Evolutionary conservation across 2,797 vertebrate genomes (phyloP), one percentile per base, ranked within the genome.

Genomic region (Coendou prehensilis): DNA sequence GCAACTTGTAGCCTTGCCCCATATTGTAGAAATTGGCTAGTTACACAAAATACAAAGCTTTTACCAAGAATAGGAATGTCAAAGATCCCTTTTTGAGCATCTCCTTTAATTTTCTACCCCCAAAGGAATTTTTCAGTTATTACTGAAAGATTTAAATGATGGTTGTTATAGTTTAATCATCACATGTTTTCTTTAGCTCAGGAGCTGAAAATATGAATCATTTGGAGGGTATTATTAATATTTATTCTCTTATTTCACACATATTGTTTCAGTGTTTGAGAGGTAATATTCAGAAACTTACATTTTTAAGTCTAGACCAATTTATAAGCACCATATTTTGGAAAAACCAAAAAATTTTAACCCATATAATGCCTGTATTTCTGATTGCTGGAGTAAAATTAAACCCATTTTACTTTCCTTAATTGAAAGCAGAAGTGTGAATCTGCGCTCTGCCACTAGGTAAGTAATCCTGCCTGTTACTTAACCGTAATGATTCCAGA

Each of bases 171-270:
- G 23, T 89, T 87, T 91, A 94, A 69, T 84, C 23, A 73, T 89
- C 20, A 73, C 17, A 54, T 67, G 45, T 94, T 95, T 95, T 41
- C 33, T 33, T 52, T 93, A 94, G 23, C 41, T 86, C 33, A 78
- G 22, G 14, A n/a, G 14, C 75, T 96, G 69, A 89, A 93, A 94
- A 61, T 79, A 28, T 83, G 37, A 89, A 64, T 91, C 41, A 81
- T 14, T 33, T 73, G 8, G 30, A 69, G 57, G 30, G 1, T 37
- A 76, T 92, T 89, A 85, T 94, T 85, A 84, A 91, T 93, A 37
- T 69, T 6, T 54, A 5, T 94, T 84, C 23, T 54, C n/a, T n/a
- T 78, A 30, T 73, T 50, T 26, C 26, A 28, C 4, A 96, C 37
- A 67, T 10, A 80, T 5, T 83, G 30, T 86, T 84, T 94, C 26